Evolutionary conservation across 2,797 vertebrate genomes (phyloP), one percentile per base, ranked within the genome.

Genomic region (Lerista edwardsae): DNA sequence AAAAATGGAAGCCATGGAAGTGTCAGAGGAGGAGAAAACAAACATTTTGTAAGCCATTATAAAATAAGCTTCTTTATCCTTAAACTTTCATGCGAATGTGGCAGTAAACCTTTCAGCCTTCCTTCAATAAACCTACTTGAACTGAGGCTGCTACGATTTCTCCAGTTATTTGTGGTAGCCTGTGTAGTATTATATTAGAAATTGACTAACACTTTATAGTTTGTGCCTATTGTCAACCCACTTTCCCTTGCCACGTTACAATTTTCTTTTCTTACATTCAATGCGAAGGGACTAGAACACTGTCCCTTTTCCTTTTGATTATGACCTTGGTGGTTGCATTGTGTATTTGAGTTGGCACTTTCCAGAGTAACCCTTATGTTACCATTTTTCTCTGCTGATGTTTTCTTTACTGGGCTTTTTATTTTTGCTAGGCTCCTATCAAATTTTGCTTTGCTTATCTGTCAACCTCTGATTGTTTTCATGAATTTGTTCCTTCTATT

Each of bases 401-500:
- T 7, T 47, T 41, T 47, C 17, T 65, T 12, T 79, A 19, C 29
- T 23, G 1, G 39, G 36, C 21, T 76, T 39, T 39, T 61, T 14
- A 25, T 39, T 55, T 7, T 59, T 36, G 4, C 4, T 31, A 2
- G 34, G 23, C 14, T 39, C 27, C 64, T 72, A 14, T n/a, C 57
- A 29, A 41, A 21, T 72, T 72, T 81, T 75, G 7, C 10, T 61
- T 84, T 77, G 64, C 23, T 8, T 34, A 3, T 44, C 65, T 36
- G 44, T 62, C 25, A 51, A 34, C 47, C 29, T 47, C 71, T 73
- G 11, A 47, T 62, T 72, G 75, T n/a, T 72, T 72, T 51, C 29
- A 62, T 47, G 8, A 34, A 62, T 61, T 84, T 83, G 62, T 83
- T 21, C 36, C n/a, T 76, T 83, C 47, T 29, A 14, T 68, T 83